Percentiles rank a stretch among this genome's conserved stretches.
These are phyloP conservation scores for Unio delphinus DNA, from an alignment of 2,888 invertebrate genomes.

Conservation along the genomic window DNA sequence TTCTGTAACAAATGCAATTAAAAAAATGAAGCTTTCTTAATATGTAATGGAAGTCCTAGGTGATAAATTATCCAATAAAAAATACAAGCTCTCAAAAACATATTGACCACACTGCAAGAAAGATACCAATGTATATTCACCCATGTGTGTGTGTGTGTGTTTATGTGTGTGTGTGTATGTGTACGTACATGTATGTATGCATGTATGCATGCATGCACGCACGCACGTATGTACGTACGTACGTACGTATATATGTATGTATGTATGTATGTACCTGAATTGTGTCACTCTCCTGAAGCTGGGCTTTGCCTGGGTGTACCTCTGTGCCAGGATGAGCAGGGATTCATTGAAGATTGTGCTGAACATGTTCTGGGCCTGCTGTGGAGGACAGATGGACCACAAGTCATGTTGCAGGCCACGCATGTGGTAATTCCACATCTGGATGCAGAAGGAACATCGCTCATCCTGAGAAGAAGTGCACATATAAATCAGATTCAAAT, in stretches of 20 bases:
- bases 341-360: conserved; percentile 62
- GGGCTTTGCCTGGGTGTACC: conserved; percentile 63
- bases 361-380: conserved; percentile 61
- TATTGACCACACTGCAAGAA: no score
- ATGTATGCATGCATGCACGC: no score
- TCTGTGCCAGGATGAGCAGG: conserved; percentile 54
- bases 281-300: conserved; percentile 60
- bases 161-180: no score
- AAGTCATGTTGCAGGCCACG: conserved; percentile 59
- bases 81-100: no score
- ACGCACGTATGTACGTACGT: no score
- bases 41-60: no score
- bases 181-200: no score
- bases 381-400: conserved; percentile 65
- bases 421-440: conserved; percentile 69
- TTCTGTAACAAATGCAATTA: no score
- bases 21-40: no score
- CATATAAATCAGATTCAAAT: not conserved
- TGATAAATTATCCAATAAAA: no score
- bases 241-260: no score
- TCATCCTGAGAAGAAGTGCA: conserved; percentile 57
- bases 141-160: no score
- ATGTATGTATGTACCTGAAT: conserved; percentile 50
- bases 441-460: conserved; percentile 66
- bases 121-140: not conserved